phyloP scores from a whole-genome alignment of 2,113 vertebrate species.

The Vimba vimba region DNA sequence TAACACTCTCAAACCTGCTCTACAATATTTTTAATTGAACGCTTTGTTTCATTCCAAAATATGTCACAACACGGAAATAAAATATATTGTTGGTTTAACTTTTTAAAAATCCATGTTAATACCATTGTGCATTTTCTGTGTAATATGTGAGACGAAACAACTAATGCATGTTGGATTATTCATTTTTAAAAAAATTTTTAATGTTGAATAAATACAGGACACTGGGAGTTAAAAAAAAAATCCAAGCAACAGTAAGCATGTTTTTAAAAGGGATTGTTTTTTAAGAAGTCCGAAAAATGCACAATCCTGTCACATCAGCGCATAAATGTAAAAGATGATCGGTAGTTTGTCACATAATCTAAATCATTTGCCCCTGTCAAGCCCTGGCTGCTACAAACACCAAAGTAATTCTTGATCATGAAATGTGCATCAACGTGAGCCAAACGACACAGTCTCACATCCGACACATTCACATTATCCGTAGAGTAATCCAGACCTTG shows the following conservation, averaged over 20 bases:
- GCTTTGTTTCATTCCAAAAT: too few species aligned
- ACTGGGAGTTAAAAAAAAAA: too few species aligned
- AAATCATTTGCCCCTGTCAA: neutral
- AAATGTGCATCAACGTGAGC: conserved; percentile 30
- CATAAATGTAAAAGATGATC: neutral
- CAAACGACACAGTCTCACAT: conserved; percentile 70
- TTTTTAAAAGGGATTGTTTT: too few species aligned
- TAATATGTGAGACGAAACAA: neutral
- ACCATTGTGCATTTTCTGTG: neutral
- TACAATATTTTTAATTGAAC: too few species aligned
- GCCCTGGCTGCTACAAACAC: neutral
- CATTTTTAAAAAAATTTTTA: too few species aligned
- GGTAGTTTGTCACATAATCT: neutral
- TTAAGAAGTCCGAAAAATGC: neutral
- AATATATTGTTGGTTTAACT: too few species aligned
- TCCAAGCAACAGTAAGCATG: too few species aligned
- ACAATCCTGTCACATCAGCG: neutral
- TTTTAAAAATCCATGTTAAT: too few species aligned
- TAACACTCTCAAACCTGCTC: too few species aligned
- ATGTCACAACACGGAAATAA: too few species aligned
- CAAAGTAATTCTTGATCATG: conserved; percentile 15
- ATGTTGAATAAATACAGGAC: too few species aligned
- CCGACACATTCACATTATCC: conserved; percentile 28
- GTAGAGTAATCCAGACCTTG: neutral
- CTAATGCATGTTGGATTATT: neutral